Base-by-base conservation (phyloP, 2,888 invertebrate genomes). In the Melanostoma mellinum region DNA sequence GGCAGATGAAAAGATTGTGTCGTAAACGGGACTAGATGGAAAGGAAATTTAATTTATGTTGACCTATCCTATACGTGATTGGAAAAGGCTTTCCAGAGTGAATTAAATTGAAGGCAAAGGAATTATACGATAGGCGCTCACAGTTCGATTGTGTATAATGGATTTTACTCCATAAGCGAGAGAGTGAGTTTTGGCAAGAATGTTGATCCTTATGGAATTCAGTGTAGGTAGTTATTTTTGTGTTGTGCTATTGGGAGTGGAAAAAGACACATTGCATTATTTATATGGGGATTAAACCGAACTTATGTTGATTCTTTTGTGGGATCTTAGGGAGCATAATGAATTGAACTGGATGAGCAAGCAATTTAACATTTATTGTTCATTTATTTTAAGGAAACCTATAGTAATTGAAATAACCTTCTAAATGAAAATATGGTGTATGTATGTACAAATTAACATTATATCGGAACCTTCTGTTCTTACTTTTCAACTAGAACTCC, bases 1-100 rank as follows among this genome's bases (percentile, higher is more conserved):
- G 84, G 71, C 84, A 79, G 84, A 84, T 84, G 74, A 79, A 79
- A 67, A 84, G 84, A 84, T 84, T 84, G 74, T 84, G 79, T 75
- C 74, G 60, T 63, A 67, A 48, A 68, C 42, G 40, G 68, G 46
- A 67, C 36, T 55, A 10, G 60, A 58, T 36, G 32, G 53, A 33
- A 44, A 56, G 48, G 52, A 55, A 61, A 63, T 67, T 63, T 50
- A 52, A 63, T 77, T 77, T 71, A 56, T 77, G 55, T 50, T 71
- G 69, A 52, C 61, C 76, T 69, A 50, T 32, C 58, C 30, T 53
- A 46, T 44, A 52, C 40, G 50, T 77, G 50, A 69, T 77, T 69
- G 69, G 38, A 53, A 73, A 10, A 73, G 32, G 40, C 55, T 71
- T 77, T 65, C 40, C 38, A 35, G 33, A 76, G 69, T 75, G 32